A percentile compares a stretch with the other conserved stretches of the same genome.
Evolutionary conservation across 2,113 vertebrate species (phyloP).

Genomic region (Anolis sagrei): DNA sequence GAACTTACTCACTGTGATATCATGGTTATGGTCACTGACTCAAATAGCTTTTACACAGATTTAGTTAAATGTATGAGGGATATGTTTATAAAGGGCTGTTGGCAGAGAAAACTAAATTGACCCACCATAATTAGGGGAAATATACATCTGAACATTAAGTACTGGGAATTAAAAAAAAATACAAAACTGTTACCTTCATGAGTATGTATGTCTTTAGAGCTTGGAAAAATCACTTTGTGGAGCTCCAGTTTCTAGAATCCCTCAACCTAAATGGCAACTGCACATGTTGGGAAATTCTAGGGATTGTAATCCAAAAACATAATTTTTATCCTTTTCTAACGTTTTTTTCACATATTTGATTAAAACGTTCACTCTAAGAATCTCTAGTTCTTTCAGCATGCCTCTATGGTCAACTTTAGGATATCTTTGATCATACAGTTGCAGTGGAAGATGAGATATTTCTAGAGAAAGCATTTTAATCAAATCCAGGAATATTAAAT

Average conservation of each 20-base stretch:
- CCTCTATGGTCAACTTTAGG: no score
- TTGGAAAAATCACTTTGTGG: background rate
- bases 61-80: background rate
- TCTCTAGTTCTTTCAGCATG: no score
- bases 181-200: background rate
- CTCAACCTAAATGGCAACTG: no score
- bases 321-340: background rate
- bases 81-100: background rate
- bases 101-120: background rate
- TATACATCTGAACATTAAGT: background rate
- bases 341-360: no score
- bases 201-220: background rate
- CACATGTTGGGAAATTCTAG: no score
- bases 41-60: background rate
- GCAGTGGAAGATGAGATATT: no score
- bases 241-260: background rate
- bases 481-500: no score
- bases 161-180: background rate
- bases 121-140: background rate
- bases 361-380: no score
- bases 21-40: background rate
- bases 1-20: background rate
- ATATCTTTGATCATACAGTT: no score
- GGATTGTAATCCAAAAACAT: no score
- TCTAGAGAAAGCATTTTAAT: no score